phyloP scores from a whole-genome alignment of 2,888 invertebrate genomes.

The Pterostichus niger region DNA sequence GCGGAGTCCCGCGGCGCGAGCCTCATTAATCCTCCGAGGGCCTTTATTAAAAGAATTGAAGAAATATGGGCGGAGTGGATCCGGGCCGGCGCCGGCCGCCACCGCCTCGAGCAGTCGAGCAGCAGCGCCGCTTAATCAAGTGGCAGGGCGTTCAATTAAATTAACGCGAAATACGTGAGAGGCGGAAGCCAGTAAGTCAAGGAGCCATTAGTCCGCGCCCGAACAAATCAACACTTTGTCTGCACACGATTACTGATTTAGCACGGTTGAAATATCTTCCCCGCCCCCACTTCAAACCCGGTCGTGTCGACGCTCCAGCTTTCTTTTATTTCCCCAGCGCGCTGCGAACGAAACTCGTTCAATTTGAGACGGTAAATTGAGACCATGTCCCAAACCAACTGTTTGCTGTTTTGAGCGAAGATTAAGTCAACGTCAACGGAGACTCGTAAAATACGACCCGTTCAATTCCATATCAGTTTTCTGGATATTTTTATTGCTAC shows the following conservation, averaged over 20 bases:
- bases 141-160: constrained; percentile 74
- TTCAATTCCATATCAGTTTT: constrained; percentile 18
- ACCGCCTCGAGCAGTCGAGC: background rate
- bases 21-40: constrained; percentile 76
- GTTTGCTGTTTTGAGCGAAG: constrained; percentile 46
- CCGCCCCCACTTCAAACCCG: constrained; percentile 39
- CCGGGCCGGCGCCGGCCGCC: constrained; percentile 59
- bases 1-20: constrained; percentile 71
- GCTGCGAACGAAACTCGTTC: constrained; percentile 51
- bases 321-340: constrained; percentile 64
- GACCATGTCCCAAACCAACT: constrained; percentile 57
- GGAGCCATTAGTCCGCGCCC: constrained; percentile 76
- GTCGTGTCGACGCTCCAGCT: background rate
- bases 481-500: constrained; percentile 12
- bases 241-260: constrained; percentile 67
- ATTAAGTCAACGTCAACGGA: constrained; percentile 55
- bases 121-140: constrained; percentile 74
- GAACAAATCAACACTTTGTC: constrained; percentile 76
- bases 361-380: constrained; percentile 62
- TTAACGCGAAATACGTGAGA: constrained; percentile 74
- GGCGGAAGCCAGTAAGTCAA: constrained; percentile 75
- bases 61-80: constrained; percentile 77
- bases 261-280: constrained; percentile 24
- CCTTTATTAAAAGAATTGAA: constrained; percentile 79
- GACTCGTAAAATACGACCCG: constrained; percentile 42